phyloP scores from a whole-genome alignment of 64 coral and sea anemone species.

The Orbicella faveolata region DNA sequence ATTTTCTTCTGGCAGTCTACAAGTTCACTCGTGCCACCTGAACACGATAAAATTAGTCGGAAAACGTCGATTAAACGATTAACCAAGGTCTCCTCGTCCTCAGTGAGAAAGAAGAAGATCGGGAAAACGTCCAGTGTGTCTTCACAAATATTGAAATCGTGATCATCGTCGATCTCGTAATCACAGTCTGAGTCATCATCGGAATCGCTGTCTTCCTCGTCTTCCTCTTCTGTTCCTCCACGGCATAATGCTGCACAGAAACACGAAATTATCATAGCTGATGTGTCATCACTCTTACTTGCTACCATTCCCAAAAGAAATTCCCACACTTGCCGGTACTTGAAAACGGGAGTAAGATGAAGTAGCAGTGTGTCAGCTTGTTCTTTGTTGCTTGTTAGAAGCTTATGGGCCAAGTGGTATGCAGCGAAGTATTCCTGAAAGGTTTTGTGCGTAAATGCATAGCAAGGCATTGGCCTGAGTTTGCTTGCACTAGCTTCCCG shows the following conservation, averaged over 20 bases:
- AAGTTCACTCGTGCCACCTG: background rate
- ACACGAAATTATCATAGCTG: background rate
- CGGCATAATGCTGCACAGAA: background rate
- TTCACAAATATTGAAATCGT: background rate
- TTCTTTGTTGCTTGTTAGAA: background rate
- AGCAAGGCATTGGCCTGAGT: background rate
- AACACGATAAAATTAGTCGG: background rate
- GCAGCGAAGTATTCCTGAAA: constrained; percentile 42
- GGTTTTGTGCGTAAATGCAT: constrained; percentile 31
- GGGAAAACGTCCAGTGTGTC: background rate
- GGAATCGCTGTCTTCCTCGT: background rate
- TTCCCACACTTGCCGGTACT: constrained; percentile 11
- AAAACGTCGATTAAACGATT: background rate
- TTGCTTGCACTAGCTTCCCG: background rate
- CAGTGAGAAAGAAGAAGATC: background rate
- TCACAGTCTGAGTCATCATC: constrained; percentile 1
- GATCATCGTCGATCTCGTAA: background rate
- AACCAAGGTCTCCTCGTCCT: background rate
- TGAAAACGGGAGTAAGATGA: background rate
- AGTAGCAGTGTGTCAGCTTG: background rate
- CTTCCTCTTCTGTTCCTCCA: background rate
- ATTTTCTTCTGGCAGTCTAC: constrained; percentile 7
- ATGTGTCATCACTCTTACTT: background rate
- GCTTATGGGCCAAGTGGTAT: background rate
- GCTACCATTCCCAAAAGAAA: constrained; percentile 3